A percentile compares a stretch with the other conserved stretches of the same genome.
Evolutionary conservation across 2,888 invertebrate genomes (phyloP).

Genomic region (Meta bourneti): DNA sequence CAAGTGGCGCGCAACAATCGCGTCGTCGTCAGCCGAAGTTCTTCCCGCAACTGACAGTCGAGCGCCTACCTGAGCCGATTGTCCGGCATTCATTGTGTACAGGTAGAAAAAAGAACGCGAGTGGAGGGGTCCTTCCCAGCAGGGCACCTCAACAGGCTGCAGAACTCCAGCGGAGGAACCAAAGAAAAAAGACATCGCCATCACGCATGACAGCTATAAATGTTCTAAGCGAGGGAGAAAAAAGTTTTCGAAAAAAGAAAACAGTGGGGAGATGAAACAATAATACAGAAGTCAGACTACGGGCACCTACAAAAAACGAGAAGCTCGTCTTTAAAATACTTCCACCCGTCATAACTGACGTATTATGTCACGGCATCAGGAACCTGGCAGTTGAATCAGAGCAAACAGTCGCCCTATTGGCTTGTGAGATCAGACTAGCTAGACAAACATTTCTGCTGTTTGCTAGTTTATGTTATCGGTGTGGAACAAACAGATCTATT

Average conservation of each 20-base stretch:
- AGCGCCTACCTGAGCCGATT: constrained; percentile 61
- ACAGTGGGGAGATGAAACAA: constrained; percentile 56
- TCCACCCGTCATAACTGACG: constrained; percentile 55
- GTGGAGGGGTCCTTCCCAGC: constrained; percentile 44
- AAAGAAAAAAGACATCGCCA: constrained; percentile 66
- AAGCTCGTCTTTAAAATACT: constrained; percentile 51
- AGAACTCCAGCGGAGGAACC: neutral
- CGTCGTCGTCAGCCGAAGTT: constrained; percentile 51
- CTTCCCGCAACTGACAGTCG: constrained; percentile 58
- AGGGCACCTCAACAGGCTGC: constrained; percentile 3
- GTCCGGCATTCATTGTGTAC: constrained; percentile 52
- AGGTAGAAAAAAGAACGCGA: constrained; percentile 45
- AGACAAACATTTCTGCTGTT: constrained; percentile 72
- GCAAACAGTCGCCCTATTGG: constrained; percentile 73
- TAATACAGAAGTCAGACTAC: constrained; percentile 74
- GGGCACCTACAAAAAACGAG: constrained; percentile 6
- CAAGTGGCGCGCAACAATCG: constrained; percentile 51
- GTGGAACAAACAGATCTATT: constrained; percentile 74
- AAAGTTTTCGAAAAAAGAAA: constrained; percentile 16
- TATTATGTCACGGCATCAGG: constrained; percentile 58
- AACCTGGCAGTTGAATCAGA: constrained; percentile 48
- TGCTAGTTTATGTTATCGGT: constrained; percentile 73
- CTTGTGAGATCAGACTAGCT: constrained; percentile 66
- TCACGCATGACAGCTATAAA: constrained; percentile 73
- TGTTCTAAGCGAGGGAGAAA: constrained; percentile 41